Evolutionary conservation across 1,140 invertebrate species (phyloP), one percentile per base, ranked within the genome.

Genomic region (Drosophila rufa): DNA sequence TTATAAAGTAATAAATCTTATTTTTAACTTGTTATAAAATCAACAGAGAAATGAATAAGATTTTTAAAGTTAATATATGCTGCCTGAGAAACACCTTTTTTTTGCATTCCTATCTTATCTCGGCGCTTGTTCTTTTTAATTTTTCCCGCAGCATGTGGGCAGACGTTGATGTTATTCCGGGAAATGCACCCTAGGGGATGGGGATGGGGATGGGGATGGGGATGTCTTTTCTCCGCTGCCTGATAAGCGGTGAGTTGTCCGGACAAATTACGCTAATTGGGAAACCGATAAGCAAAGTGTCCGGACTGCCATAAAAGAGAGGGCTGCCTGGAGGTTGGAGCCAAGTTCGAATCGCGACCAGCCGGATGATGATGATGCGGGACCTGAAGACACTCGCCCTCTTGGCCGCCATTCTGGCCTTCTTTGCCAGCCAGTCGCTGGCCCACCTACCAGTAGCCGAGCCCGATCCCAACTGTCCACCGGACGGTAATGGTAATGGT

Each of bases 261-360:
- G n/a, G 8, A 61, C 57, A 47, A 73, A 73, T 89, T 86, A 69
- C 67, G 14, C 80, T 83, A 89, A 89, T 83, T 80, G 80, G 22
- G 36, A 12, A 42, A 15, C 30, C 47, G 81, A 83, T 80, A 83
- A 79, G 80, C 42, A 22, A 47, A 46, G 45, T 75, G 60, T n/a
- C 42, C 61, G 60, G 46, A 11, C 30, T 51, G 33, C 74, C 82
- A 87, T 87, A 87, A 80, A 89, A 87, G 77, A 51, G 25, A 22
- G 30, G 25, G 19, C 6, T n/a, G n/a, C n/a, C n/a, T 4, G 4
- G 3, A 27, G 48, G n/a, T 53, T 36, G n/a, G 42, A 55, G 19
- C 19, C 61, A 73, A 46, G 59, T 38, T 45, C 17, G 48, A 56
- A 68, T 17, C 42, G 55, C 40, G 12, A 27, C 47, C 42, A 70